These are phyloP conservation scores for Chrysina gloriosa DNA, from an alignment of 2,888 invertebrate species.

Conservation along the genomic window DNA sequence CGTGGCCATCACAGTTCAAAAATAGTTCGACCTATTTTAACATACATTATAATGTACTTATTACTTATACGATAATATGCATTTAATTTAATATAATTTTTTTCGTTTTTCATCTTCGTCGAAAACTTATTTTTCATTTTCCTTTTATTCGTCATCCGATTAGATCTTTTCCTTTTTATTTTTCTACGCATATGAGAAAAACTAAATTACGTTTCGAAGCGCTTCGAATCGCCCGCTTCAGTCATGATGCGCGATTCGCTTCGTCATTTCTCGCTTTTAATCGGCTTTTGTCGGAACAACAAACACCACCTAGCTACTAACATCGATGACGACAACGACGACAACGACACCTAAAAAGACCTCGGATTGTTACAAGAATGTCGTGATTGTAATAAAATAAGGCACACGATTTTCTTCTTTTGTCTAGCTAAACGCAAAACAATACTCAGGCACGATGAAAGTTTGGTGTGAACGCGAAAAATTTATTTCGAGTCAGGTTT, in stretches of 20 bases:
- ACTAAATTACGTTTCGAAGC: too few species aligned
- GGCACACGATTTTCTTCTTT: slow-evolving; percentile 24
- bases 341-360: neutral
- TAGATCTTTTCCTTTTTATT: neutral
- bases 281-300: slow-evolving; percentile 26
- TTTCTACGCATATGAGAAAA: neutral
- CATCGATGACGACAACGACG: slow-evolving; percentile 3
- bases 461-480: neutral
- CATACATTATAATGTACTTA: slow-evolving; percentile 22
- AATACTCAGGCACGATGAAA: neutral
- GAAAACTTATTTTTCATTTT: neutral
- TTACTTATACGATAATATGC: slow-evolving; percentile 5
- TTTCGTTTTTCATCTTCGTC: neutral
- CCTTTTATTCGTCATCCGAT: neutral
- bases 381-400: slow-evolving; percentile 26
- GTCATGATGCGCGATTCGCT: too few species aligned
- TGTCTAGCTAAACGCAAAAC: too few species aligned
- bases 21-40: slow-evolving; percentile 43
- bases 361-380: neutral
- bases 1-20: slow-evolving; percentile 58
- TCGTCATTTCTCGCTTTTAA: slow-evolving; percentile 19
- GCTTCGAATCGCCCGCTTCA: too few species aligned
- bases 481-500: too few species aligned
- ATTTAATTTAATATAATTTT: neutral
- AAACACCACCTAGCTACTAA: neutral